Evolutionary conservation across 2,113 vertebrate genomes (phyloP).

Genomic region (Hemicordylus capensis): DNA sequence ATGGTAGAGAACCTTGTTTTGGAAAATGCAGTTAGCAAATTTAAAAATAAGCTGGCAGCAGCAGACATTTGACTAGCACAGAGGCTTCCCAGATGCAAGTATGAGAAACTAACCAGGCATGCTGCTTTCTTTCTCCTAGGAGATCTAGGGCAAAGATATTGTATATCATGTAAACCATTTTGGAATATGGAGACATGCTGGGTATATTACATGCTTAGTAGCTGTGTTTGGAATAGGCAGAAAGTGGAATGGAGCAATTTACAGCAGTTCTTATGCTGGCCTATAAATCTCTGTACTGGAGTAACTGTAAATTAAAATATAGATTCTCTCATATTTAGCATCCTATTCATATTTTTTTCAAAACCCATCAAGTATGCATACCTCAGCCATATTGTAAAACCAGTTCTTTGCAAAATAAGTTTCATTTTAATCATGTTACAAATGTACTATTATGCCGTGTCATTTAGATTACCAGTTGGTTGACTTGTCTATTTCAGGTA

Average conservation of each 20-base stretch:
- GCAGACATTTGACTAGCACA: neutral
- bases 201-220: constrained; percentile 16
- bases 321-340: neutral
- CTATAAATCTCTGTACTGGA: neutral
- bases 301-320: constrained; percentile 11
- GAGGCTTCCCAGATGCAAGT: neutral
- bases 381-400: neutral
- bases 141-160: constrained; percentile 15
- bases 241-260: constrained; percentile 15
- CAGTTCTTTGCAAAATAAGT: neutral
- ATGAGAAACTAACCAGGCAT: neutral
- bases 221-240: neutral
- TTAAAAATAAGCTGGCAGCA: neutral
- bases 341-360: neutral
- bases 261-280: neutral
- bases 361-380: neutral
- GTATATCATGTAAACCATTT: neutral
- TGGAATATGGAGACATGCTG: neutral
- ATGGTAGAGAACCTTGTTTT: neutral
- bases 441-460: neutral
- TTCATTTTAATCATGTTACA: neutral
- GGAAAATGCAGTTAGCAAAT: neutral
- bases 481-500: neutral
- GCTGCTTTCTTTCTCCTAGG: neutral
- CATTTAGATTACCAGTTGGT: neutral